Evolutionary conservation across 2,888 invertebrate species (phyloP).

Genomic region (Cryptus armator): DNA sequence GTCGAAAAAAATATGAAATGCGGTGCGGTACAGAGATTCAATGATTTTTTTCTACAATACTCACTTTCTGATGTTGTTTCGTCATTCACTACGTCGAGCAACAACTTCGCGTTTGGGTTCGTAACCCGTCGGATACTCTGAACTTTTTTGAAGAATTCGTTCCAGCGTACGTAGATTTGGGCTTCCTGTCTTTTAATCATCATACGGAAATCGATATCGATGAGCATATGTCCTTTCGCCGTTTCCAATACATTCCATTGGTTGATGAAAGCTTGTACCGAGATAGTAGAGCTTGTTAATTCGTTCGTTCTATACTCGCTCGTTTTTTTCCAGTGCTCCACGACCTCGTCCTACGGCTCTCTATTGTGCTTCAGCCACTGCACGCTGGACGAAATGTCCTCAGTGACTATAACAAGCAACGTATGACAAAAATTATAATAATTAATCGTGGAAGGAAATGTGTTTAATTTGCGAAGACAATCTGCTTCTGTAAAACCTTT

Average conservation of each 20-base stretch:
- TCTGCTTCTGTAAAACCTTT: background rate
- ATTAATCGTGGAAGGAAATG: too few relatives aligned
- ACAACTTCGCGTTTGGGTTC: background rate
- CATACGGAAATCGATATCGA: conserved; percentile 11
- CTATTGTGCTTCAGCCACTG: conserved; percentile 50
- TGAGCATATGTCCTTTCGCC: conserved; percentile 3
- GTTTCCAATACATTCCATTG: conserved; percentile 8
- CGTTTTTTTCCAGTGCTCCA: conserved; percentile 46
- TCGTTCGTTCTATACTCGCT: conserved; percentile 45
- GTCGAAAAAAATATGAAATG: too few relatives aligned
- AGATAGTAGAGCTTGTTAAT: conserved; percentile 10
- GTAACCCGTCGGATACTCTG: background rate
- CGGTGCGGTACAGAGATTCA: too few relatives aligned
- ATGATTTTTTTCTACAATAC: background rate
- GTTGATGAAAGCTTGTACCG: conserved; percentile 29
- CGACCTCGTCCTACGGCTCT: conserved; percentile 48
- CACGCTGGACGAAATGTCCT: conserved; percentile 37
- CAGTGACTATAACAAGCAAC: conserved; percentile 3
- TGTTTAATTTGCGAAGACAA: too few relatives aligned
- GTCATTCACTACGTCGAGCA: background rate
- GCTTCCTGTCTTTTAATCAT: conserved; percentile 1
- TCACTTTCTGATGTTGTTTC: background rate
- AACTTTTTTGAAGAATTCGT: conserved; percentile 13
- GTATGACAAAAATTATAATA: background rate
- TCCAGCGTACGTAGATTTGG: conserved; percentile 8